Evolutionary conservation across 2,888 invertebrate species (phyloP), one percentile per base, ranked within the genome.

Genomic region (Drosophila subsilvestris): DNA sequence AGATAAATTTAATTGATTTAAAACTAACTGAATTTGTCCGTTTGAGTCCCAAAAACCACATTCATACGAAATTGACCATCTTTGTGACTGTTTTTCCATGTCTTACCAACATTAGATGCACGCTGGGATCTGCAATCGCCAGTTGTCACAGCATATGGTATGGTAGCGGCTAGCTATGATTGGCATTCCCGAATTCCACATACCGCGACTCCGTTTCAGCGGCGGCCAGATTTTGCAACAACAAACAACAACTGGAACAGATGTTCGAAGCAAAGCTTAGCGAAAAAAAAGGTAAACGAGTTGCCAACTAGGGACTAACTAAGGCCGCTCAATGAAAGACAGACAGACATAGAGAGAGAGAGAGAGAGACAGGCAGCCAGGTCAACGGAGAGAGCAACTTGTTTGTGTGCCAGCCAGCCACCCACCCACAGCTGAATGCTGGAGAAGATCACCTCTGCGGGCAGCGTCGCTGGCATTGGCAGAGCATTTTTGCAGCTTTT

Each of bases 251-350:
- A 78, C 63, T 80, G 59, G 77, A 86, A 84, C 86, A 86, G 86
- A 83, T 85, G 86, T 76, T 82, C 73, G 50, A 56, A 76, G 70
- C 72, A 66, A 69, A 76, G 75, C n/a, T n/a, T n/a, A n/a, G n/a
- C 74, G 37, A 9, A 60, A 55, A 54, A 79, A 83, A 86, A 86
- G 85, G 82, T 81, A 86, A 84, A 86, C 83, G 86, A 81, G 86
- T 84, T 84, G 74, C 81, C 83, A 77, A 59, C 71, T 66, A 59
- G 69, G 63, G 44, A 44, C 42, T 47, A 25, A 22, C 67, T 32
- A 82, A 78, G 75, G 67, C 73, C 37, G 37, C n/a, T 37, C 68
- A 50, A 58, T 42, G 43, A 66, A 49, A 49, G 61, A 58, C 58
- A 42, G 60, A 51, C 65, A 42, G 49, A 55, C 47, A 67, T 62